phyloP scores from a whole-genome alignment of 1,140 invertebrate genomes.

The Cecropterus lyciades region DNA sequence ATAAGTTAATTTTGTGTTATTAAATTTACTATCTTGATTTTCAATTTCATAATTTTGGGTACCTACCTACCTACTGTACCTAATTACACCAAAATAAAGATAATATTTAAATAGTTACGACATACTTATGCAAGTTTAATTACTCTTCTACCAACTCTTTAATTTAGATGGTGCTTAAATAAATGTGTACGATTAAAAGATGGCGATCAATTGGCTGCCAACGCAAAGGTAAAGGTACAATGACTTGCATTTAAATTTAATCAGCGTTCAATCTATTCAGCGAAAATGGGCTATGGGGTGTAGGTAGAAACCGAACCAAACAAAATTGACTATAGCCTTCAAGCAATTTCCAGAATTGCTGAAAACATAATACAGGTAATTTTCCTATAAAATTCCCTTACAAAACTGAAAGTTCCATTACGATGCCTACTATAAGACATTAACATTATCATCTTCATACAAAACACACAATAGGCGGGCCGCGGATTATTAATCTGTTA shows the following conservation, averaged over 20 bases:
- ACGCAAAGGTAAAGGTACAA: slow-evolving; percentile 9
- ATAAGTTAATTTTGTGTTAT: too few species aligned
- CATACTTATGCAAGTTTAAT: too few species aligned
- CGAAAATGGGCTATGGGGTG: slow-evolving; percentile 15
- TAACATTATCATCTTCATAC: slow-evolving; percentile 9
- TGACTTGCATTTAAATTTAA: slow-evolving; percentile 37
- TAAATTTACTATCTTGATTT: too few species aligned
- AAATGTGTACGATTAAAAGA: slow-evolving; percentile 13
- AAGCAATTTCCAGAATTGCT: slow-evolving; percentile 14
- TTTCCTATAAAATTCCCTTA: slow-evolving; percentile 7
- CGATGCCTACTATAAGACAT: neutral
- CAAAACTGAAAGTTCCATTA: slow-evolving; percentile 7
- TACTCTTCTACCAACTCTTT: neutral
- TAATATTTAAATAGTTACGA: too few species aligned
- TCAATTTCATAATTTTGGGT: too few species aligned
- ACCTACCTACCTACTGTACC: too few species aligned
- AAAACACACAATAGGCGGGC: neutral
- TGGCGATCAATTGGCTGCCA: slow-evolving; percentile 26
- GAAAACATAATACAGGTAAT: slow-evolving; percentile 3
- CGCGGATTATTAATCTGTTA: too few species aligned
- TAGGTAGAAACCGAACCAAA: slow-evolving; percentile 11
- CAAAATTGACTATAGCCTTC: slow-evolving; percentile 10
- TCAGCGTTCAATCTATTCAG: slow-evolving; percentile 33
- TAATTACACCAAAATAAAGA: too few species aligned
- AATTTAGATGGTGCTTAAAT: neutral